These are phyloP conservation scores for Bujurquina vittata DNA, from an alignment of 2,113 vertebrate genomes.

Conservation along the genomic window DNA sequence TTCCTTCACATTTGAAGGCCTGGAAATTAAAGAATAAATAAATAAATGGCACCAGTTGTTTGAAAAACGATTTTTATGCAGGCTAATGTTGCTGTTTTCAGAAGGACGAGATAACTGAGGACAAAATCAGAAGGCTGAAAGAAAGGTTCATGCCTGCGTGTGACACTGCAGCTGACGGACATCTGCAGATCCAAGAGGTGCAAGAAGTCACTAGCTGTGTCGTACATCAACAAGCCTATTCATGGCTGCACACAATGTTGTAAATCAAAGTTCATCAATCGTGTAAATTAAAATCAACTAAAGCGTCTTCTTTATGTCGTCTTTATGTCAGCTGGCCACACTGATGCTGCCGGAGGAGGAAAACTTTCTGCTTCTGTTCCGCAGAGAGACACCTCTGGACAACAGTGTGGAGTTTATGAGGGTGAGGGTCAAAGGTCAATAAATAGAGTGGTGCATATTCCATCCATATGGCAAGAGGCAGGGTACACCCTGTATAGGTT, in stretches of 20 bases:
- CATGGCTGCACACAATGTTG: not conserved
- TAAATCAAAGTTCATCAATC: not conserved
- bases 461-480: no score
- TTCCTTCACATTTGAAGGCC: fast-evolving
- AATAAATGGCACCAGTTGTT: not conserved
- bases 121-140: conserved; percentile 79
- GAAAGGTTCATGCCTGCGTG: conserved; percentile 72
- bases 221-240: not conserved
- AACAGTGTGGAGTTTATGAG: conserved; percentile 96
- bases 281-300: fast-evolving
- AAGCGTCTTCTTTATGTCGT: not conserved
- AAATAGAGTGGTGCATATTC: not conserved
- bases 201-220: fast-evolving
- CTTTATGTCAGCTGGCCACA: conserved; percentile 82
- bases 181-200: conserved; percentile 88
- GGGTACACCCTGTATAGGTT: no score
- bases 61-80: fast-evolving
- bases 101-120: conserved; percentile 76
- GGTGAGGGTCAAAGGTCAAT: conserved; percentile 81
- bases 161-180: conserved; percentile 66
- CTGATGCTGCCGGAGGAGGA: conserved; percentile 88
- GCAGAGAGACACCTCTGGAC: conserved; percentile 88
- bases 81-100: not conserved
- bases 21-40: not conserved
- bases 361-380: conserved; percentile 92